phyloP scores from a whole-genome alignment of 2,113 vertebrate genomes.

The Rostratula benghalensis region DNA sequence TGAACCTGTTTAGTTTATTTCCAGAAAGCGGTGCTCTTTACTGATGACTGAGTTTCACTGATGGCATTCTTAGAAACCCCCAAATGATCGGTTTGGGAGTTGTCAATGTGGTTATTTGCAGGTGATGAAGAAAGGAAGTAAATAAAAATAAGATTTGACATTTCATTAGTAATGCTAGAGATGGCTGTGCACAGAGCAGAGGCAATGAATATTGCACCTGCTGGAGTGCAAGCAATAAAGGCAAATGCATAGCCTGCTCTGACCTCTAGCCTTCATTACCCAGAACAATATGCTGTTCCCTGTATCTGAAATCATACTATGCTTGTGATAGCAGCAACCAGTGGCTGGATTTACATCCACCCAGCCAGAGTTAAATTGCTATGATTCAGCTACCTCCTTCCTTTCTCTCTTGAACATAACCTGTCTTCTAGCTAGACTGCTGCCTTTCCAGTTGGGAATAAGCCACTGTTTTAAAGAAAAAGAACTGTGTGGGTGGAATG shows the following conservation, averaged over 20 bases:
- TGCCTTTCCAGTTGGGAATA: slow-evolving; percentile 70
- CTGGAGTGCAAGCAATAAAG: slow-evolving; percentile 54
- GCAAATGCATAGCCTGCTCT: slow-evolving; percentile 26
- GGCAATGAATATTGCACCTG: slow-evolving; percentile 60
- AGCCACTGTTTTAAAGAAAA: slow-evolving; percentile 63
- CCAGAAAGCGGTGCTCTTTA: background rate
- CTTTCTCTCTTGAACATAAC: slow-evolving; percentile 61
- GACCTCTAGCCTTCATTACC: slow-evolving; percentile 60
- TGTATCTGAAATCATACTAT: slow-evolving; percentile 21
- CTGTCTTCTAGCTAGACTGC: slow-evolving; percentile 63
- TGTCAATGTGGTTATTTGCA: slow-evolving; percentile 28
- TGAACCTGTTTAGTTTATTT: slow-evolving; percentile 18
- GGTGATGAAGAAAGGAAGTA: slow-evolving; percentile 48
- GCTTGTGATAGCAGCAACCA: slow-evolving; percentile 45
- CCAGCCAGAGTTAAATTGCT: slow-evolving; percentile 48
- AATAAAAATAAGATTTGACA: slow-evolving; percentile 58
- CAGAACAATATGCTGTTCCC: slow-evolving; percentile 47
- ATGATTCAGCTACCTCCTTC: slow-evolving; percentile 64
- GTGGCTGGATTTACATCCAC: slow-evolving; percentile 59
- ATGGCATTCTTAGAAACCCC: slow-evolving; percentile 19
- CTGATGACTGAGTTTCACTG: slow-evolving; percentile 11
- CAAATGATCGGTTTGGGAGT: slow-evolving; percentile 17
- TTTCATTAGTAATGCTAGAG: slow-evolving; percentile 56
- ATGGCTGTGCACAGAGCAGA: slow-evolving; percentile 23
- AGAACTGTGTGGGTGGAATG: slow-evolving; percentile 55